Percentiles rank a stretch among this genome's conserved stretches.
Conservation (phyloP, 1,140 invertebrate species). For the Brachionus asplanchnoidis region DNA sequence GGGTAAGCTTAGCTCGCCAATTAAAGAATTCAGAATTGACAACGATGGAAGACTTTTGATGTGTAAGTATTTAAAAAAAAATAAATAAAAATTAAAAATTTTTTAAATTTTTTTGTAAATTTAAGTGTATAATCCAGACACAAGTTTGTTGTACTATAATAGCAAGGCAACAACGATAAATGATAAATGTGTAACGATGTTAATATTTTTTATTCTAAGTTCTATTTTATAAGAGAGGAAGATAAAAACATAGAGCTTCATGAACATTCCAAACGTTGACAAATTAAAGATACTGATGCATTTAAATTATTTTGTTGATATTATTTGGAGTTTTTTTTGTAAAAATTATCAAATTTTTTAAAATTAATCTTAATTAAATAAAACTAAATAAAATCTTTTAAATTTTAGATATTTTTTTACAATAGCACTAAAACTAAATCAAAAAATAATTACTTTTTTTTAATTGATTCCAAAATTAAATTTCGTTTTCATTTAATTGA, state of each 20-base stretch:
- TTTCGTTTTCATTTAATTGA: too few relatives aligned
- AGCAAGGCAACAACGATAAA: background rate
- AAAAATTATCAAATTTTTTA: background rate
- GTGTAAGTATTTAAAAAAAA: background rate
- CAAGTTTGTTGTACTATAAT: conserved; percentile 35
- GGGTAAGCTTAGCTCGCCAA: conserved; percentile 88
- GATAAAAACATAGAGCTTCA: background rate
- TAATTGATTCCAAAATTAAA: too few relatives aligned
- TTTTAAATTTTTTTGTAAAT: background rate
- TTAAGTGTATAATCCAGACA: conserved; percentile 41
- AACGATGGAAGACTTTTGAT: conserved; percentile 25
- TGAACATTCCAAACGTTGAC: background rate
- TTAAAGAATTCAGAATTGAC: conserved; percentile 65
- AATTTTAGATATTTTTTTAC: too few relatives aligned
- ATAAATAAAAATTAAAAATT: background rate
- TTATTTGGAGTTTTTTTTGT: background rate
- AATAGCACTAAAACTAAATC: too few relatives aligned
- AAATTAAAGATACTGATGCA: background rate
- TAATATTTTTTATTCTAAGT: background rate
- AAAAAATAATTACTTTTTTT: too few relatives aligned
- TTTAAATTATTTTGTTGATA: conserved; percentile 1
- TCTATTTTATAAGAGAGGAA: background rate
- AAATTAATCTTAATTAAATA: background rate
- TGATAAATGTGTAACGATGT: background rate
- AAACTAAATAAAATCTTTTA: background rate